These are phyloP conservation scores for Ptilorrhoa leucosticta DNA, from an alignment of 2,113 vertebrate genomes.

Conservation along the genomic window DNA sequence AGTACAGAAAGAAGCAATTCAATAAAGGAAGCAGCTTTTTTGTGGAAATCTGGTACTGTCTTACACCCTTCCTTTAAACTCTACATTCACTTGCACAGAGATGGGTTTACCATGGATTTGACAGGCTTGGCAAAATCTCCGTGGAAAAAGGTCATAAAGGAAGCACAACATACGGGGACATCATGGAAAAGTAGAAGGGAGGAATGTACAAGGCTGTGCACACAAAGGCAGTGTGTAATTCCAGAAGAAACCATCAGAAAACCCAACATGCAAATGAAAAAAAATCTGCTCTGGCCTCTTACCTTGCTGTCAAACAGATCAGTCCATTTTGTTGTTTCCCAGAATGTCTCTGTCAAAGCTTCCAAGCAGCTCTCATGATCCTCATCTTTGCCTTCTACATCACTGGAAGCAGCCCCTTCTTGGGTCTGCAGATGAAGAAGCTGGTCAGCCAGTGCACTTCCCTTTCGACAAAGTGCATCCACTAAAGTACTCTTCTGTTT, in stretches of 20 bases:
- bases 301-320: constrained; percentile 95
- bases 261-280: background rate
- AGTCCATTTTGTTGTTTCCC: constrained; percentile 96
- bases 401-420: constrained; percentile 78
- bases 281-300: background rate
- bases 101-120: background rate
- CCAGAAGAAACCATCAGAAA: background rate
- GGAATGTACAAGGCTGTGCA: background rate
- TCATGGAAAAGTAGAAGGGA: background rate
- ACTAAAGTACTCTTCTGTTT: constrained; percentile 92
- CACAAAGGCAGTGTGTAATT: background rate
- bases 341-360: constrained; percentile 84
- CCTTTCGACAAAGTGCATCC: constrained; percentile 92
- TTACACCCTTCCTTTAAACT: background rate
- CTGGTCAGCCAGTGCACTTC: constrained; percentile 88
- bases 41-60: background rate
- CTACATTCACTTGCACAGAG: background rate
- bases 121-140: background rate
- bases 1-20: constrained; percentile 6
- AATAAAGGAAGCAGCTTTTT: background rate
- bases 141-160: background rate
- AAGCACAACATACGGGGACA: background rate
- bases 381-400: constrained; percentile 81
- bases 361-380: constrained; percentile 72
- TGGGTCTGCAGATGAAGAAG: constrained; percentile 80